These are phyloP conservation scores for Homarus gammarus DNA, from an alignment of 2,888 invertebrate genomes.

Conservation along the genomic window DNA sequence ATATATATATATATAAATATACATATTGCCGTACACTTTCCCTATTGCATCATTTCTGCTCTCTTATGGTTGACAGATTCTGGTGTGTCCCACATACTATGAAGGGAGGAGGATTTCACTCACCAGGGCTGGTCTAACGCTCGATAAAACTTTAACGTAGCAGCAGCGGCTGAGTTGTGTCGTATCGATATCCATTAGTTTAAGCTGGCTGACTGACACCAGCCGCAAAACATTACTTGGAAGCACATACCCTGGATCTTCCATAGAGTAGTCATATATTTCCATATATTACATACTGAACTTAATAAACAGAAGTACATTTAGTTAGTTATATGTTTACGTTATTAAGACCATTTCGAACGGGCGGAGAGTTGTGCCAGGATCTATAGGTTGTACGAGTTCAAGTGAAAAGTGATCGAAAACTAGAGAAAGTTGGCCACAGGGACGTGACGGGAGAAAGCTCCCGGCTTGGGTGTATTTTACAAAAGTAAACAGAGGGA, in stretches of 20 bases:
- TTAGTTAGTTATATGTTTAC: no score
- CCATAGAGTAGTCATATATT: no score
- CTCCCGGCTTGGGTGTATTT: constrained; percentile 57
- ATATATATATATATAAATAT: no score
- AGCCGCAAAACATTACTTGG: constrained; percentile 40
- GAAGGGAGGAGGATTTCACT: constrained; percentile 21
- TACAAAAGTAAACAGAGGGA: constrained; percentile 67
- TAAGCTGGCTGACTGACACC: constrained; percentile 60
- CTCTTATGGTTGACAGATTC: no score
- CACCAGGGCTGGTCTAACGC: constrained; percentile 41
- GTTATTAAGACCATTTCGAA: no score
- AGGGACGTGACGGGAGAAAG: constrained; percentile 50
- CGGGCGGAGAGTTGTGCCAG: no score
- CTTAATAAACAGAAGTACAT: no score
- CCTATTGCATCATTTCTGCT: no score
- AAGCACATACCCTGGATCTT: background rate
- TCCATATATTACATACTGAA: background rate
- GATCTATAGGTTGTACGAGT: constrained; percentile 4
- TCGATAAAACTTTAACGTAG: constrained; percentile 67
- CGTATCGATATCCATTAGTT: constrained; percentile 69
- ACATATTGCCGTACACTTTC: no score
- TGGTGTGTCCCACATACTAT: background rate
- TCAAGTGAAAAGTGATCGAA: constrained; percentile 17
- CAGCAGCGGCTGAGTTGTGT: constrained; percentile 56
- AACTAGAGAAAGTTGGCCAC: background rate